Evolutionary conservation across 2,113 vertebrate species (phyloP).

Genomic region (Aplodontia rufa): DNA sequence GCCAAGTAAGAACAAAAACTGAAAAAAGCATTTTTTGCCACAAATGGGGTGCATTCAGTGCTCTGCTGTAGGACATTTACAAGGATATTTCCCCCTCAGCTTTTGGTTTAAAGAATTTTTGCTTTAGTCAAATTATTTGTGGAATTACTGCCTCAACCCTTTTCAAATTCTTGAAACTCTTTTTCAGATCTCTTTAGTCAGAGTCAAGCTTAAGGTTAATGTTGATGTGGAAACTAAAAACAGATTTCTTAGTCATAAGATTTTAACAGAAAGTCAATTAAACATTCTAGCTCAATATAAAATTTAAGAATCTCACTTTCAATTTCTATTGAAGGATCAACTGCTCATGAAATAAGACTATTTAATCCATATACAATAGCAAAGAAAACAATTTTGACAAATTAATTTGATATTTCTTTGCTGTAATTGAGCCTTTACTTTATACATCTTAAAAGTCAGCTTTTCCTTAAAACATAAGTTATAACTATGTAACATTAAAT

Average conservation of each 20-base stretch:
- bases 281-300: background rate
- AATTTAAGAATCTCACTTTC: background rate
- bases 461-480: conserved; percentile 16
- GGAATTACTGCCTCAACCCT: background rate
- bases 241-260: background rate
- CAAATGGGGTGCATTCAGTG: background rate
- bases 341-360: background rate
- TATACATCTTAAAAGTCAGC: background rate
- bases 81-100: background rate
- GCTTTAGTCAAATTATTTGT: background rate
- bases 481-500: background rate
- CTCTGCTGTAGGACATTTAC: background rate
- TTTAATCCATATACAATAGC: background rate
- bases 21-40: background rate
- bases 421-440: background rate
- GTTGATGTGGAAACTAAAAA: background rate
- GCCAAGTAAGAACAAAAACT: background rate
- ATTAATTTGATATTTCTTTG: background rate
- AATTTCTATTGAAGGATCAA: background rate
- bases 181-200: background rate
- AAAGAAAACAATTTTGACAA: conserved; percentile 20
- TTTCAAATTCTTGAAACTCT: conserved; percentile 5
- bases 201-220: conserved; percentile 5
- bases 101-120: conserved; percentile 43
- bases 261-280: conserved; percentile 7